phyloP scores from a whole-genome alignment of 2,888 invertebrate species.

The Pseudococcus jackbeardsleyi region DNA sequence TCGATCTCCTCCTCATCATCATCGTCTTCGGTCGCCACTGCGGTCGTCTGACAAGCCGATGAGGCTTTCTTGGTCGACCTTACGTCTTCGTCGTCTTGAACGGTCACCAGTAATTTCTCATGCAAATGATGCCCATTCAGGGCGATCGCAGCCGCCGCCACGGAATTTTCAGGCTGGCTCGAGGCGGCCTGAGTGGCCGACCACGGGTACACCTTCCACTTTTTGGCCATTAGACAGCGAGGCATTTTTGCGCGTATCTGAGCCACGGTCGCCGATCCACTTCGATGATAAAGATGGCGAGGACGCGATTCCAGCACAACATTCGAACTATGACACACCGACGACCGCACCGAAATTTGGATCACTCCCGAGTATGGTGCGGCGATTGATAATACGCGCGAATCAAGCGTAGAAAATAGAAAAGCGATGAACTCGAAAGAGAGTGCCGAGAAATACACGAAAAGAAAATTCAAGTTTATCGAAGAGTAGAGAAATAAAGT shows the following conservation, averaged over 20 bases:
- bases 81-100: not conserved
- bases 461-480: not conserved
- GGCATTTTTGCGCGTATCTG: conserved; percentile 76
- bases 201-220: conserved; percentile 91
- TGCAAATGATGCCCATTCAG: not conserved
- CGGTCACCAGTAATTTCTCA: not conserved
- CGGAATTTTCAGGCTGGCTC: not conserved
- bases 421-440: not conserved
- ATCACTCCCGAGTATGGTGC: conserved; percentile 4
- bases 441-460: not conserved
- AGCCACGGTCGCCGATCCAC: conserved; percentile 61
- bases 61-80: conserved; percentile 58
- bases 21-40: conserved; percentile 67
- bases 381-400: not conserved
- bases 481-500: not conserved
- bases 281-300: not conserved
- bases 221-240: conserved; percentile 95
- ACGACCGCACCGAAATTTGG: not conserved
- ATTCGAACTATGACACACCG: conserved; percentile 21
- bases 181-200: conserved; percentile 70
- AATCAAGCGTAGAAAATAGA: not conserved
- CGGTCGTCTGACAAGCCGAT: conserved; percentile 61
- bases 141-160: not conserved
- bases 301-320: not conserved
- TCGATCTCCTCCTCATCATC: conserved; percentile 80